phyloP scores from a whole-genome alignment of 2,888 invertebrate genomes.

The Ypsolopha sequella region DNA sequence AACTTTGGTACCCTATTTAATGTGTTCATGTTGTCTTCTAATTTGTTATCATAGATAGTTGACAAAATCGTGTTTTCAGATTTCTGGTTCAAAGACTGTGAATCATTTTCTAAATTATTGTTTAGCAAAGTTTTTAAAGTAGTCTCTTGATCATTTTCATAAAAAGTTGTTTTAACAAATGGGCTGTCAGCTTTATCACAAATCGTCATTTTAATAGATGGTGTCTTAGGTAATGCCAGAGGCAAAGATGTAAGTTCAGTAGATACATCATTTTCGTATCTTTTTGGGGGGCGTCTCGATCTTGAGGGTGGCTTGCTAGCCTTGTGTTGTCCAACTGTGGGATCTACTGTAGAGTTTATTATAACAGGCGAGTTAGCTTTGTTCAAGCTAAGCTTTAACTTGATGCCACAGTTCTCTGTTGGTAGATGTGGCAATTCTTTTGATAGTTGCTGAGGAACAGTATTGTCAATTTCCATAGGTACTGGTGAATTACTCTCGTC shows the following conservation, averaged over 20 bases:
- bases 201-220: constrained; percentile 62
- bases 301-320: constrained; percentile 49
- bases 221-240: constrained; percentile 27
- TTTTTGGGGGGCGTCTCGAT: constrained; percentile 50
- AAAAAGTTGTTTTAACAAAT: constrained; percentile 58
- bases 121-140: constrained; percentile 46
- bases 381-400: constrained; percentile 58
- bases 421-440: constrained; percentile 24
- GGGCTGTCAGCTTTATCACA: constrained; percentile 63
- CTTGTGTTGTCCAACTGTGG: constrained; percentile 47
- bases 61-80: constrained; percentile 48
- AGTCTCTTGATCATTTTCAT: constrained; percentile 51
- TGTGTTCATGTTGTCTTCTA: constrained; percentile 45
- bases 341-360: constrained; percentile 64
- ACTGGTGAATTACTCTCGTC: constrained; percentile 45
- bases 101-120: constrained; percentile 40
- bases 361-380: constrained; percentile 63
- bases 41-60: constrained; percentile 61
- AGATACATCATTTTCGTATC: constrained; percentile 43
- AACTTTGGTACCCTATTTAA: constrained; percentile 76
- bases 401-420: constrained; percentile 47
- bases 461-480: constrained; percentile 23
- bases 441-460: constrained; percentile 9
- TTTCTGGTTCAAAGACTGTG: constrained; percentile 35
- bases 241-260: constrained; percentile 15